Conservation (phyloP, 1,140 invertebrate genomes). For the Dendrolimus kikuchii region DNA sequence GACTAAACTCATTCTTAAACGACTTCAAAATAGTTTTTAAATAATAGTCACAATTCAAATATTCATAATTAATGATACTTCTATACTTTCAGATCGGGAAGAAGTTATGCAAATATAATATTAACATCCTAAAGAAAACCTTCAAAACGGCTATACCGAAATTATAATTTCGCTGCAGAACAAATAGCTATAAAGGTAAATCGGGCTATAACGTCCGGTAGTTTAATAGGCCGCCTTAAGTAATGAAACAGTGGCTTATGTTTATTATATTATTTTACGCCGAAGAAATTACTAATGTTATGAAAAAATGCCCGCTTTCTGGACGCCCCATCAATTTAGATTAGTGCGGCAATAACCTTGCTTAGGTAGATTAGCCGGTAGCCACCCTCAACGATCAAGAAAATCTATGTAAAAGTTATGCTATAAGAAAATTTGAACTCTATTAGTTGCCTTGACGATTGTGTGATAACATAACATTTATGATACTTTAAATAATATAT, state of each 20-base stretch:
- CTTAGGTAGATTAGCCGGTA: conserved; percentile 19
- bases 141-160: not conserved
- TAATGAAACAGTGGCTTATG: conserved; percentile 52
- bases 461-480: conserved; percentile 17
- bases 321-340: conserved; percentile 69
- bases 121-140: not conserved
- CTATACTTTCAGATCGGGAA: no score
- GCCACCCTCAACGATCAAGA: conserved; percentile 45
- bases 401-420: conserved; percentile 66
- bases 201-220: conserved; percentile 22
- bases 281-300: conserved; percentile 62
- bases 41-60: no score
- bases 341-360: conserved; percentile 59
- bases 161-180: conserved; percentile 16
- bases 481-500: conserved; percentile 28
- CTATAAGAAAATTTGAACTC: conserved; percentile 67
- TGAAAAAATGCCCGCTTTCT: conserved; percentile 57
- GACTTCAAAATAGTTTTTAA: no score
- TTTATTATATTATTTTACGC: conserved; percentile 67
- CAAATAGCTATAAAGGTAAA: conserved; percentile 23
- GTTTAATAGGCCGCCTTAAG: conserved; percentile 41
- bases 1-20: no score
- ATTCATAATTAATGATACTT: no score
- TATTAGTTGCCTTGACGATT: conserved; percentile 57
- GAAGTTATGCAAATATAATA: no score